Evolutionary conservation across 2,888 invertebrate species (phyloP).

Genomic region (Tetragonisca angustula): DNA sequence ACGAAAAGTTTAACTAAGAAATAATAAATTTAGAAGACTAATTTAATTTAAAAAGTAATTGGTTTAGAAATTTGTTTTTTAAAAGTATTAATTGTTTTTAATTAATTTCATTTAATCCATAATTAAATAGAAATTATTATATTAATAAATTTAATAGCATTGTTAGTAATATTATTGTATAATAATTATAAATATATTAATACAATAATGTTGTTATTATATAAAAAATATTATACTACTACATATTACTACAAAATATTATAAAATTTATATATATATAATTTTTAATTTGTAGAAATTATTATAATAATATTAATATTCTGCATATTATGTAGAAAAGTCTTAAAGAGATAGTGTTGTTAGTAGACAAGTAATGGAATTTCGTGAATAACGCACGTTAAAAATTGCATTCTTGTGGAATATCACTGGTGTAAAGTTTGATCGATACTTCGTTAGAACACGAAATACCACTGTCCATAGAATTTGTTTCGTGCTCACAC

Average conservation of each 20-base stretch:
- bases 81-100: neutral
- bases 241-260: no score
- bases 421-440: constrained; percentile 62
- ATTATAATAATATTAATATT: no score
- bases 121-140: neutral
- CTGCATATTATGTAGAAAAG: neutral
- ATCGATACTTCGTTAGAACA: constrained; percentile 58
- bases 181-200: no score
- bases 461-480: constrained; percentile 27
- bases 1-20: neutral
- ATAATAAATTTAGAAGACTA: neutral
- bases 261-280: no score
- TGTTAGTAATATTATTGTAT: no score
- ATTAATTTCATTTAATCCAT: neutral
- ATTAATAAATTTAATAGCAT: no score
- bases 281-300: no score
- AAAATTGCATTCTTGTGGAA: constrained; percentile 48
- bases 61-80: neutral
- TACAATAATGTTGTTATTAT: no score
- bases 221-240: no score
- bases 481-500: constrained; percentile 29
- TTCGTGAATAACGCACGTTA: constrained; percentile 55
- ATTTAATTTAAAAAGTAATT: neutral
- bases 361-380: constrained; percentile 49
- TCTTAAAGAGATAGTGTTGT: neutral